Evolutionary conservation across 2,113 vertebrate genomes (phyloP).

Genomic region (Lutjanus erythropterus): DNA sequence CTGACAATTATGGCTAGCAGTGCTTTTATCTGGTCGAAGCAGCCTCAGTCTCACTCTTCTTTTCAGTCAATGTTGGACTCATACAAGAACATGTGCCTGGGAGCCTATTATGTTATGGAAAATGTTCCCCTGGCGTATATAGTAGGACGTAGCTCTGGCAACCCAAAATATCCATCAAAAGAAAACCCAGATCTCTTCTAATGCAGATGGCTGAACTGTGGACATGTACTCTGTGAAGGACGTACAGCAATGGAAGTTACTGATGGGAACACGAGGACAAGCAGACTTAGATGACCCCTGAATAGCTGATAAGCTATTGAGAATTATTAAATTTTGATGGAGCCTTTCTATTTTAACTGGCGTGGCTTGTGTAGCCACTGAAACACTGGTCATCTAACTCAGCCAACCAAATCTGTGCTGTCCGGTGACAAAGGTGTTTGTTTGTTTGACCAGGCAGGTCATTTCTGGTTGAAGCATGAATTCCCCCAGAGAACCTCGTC

Average conservation of each 20-base stretch:
- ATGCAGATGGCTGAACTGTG: not conserved
- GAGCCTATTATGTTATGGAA: not conserved
- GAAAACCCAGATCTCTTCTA: not conserved
- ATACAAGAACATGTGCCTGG: not conserved
- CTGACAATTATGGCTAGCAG: not conserved
- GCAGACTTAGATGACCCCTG: too few species aligned
- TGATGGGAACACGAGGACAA: too few species aligned
- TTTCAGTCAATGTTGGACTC: not conserved
- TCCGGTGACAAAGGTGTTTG: too few species aligned
- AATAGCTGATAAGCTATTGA: too few species aligned
- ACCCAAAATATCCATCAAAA: not conserved
- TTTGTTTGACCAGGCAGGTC: too few species aligned
- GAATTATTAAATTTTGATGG: too few species aligned
- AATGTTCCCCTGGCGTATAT: not conserved
- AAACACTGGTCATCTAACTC: too few species aligned
- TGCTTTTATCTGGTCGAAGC: conserved; percentile 16
- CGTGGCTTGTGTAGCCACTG: too few species aligned
- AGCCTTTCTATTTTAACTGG: too few species aligned
- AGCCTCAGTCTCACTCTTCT: not conserved
- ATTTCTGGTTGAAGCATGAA: too few species aligned
- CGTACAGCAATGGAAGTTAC: not conserved
- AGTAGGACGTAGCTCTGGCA: not conserved
- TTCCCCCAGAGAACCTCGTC: too few species aligned
- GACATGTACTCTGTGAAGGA: not conserved
- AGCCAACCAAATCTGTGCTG: too few species aligned